Conservation (phyloP, 2,888 invertebrate species). For the Cylindroiulus punctatus region DNA sequence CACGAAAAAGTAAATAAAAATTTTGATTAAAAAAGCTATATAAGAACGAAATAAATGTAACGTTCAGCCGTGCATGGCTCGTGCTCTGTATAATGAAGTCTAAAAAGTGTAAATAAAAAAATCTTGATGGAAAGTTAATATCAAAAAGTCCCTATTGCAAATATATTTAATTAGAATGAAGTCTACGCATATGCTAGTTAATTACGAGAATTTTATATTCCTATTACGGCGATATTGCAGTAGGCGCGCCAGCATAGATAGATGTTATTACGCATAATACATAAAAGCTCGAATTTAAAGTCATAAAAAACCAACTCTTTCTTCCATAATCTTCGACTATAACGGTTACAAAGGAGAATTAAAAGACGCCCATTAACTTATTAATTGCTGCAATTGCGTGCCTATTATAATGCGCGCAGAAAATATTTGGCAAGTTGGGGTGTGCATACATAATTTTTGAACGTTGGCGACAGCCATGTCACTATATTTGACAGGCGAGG, state of each 20-base stretch:
- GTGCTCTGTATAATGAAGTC: slow-evolving; percentile 11
- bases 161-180: slow-evolving; percentile 32
- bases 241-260: slow-evolving; percentile 25
- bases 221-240: slow-evolving; percentile 19
- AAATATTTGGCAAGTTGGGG: slow-evolving; percentile 32
- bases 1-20: slow-evolving; percentile 32
- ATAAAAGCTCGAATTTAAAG: slow-evolving; percentile 32
- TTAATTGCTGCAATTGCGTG: slow-evolving; percentile 26
- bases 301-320: slow-evolving; percentile 26
- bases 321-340: slow-evolving; percentile 32
- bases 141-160: slow-evolving; percentile 32
- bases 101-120: slow-evolving; percentile 23
- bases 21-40: slow-evolving; percentile 32
- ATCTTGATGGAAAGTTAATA: slow-evolving; percentile 32
- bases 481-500: slow-evolving; percentile 4
- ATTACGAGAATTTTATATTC: slow-evolving; percentile 23
- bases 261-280: slow-evolving; percentile 26
- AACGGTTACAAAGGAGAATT: slow-evolving; percentile 32
- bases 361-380: slow-evolving; percentile 26
- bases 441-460: slow-evolving; percentile 32
- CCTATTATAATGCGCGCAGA: slow-evolving; percentile 25
- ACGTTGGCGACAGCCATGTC: slow-evolving; percentile 32
- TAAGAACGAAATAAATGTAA: slow-evolving; percentile 26
- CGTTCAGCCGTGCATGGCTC: slow-evolving; percentile 7
- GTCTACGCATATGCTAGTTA: slow-evolving; percentile 25